Evolutionary conservation across 2,888 invertebrate genomes (phyloP).

Genomic region (Silvanus unidentatus): DNA sequence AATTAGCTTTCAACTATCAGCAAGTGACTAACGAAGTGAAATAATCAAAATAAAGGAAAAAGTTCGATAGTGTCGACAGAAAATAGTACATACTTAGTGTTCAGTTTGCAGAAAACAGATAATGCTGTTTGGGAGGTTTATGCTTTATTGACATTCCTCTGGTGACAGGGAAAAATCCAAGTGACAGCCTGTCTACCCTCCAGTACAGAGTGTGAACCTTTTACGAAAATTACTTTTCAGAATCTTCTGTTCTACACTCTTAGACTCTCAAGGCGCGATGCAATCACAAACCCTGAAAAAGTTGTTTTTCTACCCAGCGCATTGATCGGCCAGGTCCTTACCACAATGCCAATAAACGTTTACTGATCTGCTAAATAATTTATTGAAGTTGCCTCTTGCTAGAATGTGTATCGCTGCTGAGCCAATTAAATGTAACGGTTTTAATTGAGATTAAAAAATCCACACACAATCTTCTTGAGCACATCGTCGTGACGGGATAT

Average conservation of each 20-base stretch:
- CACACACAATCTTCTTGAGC: no score
- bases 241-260: constrained; percentile 23
- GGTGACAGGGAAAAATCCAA: constrained; percentile 40
- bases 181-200: constrained; percentile 39
- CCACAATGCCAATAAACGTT: no score
- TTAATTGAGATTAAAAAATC: no score
- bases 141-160: constrained; percentile 30
- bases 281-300: not conserved
- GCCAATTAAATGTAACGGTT: no score
- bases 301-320: constrained; percentile 8
- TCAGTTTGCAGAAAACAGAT: constrained; percentile 39
- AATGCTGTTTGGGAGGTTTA: constrained; percentile 32
- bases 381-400: no score
- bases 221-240: constrained; percentile 40
- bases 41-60: constrained; percentile 16
- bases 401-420: no score
- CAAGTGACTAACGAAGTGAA: constrained; percentile 9
- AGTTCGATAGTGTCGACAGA: constrained; percentile 14
- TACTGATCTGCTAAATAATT: no score
- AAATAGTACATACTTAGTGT: constrained; percentile 29
- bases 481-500: no score
- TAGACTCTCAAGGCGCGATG: constrained; percentile 26
- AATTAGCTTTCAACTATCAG: constrained; percentile 9
- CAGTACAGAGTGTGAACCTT: constrained; percentile 30
- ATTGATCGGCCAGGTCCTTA: constrained; percentile 18